phyloP scores from a whole-genome alignment of 2,888 invertebrate genomes.

The Dascillus cervinus region DNA sequence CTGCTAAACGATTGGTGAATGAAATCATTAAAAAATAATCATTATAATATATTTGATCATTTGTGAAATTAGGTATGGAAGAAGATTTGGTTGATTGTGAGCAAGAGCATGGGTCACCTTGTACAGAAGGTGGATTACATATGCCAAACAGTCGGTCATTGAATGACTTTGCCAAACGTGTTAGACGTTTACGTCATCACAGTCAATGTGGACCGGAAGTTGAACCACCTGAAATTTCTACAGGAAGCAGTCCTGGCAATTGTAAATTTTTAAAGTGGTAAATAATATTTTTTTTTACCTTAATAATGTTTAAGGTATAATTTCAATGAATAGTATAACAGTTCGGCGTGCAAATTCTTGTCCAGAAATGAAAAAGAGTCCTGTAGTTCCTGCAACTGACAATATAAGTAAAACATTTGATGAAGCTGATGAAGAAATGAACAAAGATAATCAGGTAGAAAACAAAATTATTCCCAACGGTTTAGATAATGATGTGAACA shows the following conservation, averaged over 20 bases:
- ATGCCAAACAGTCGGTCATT: conserved; percentile 52
- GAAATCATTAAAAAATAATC: no score
- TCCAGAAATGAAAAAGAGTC: conserved; percentile 50
- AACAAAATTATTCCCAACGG: conserved; percentile 3
- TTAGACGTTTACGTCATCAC: conserved; percentile 52
- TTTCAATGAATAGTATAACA: conserved; percentile 35
- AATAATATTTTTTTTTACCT: no score
- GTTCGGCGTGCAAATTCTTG: conserved; percentile 59
- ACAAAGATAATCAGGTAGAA: conserved; percentile 9
- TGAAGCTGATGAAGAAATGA: conserved; percentile 38
- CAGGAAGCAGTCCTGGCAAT: conserved; percentile 44
- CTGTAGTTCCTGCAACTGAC: conserved; percentile 21
- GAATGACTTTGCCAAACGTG: conserved; percentile 49
- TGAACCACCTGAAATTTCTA: conserved; percentile 31
- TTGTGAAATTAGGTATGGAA: conserved; percentile 16
- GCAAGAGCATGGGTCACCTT: conserved; percentile 47
- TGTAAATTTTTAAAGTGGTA: conserved; percentile 22
- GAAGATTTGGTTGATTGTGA: conserved; percentile 38
- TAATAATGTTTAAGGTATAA: not conserved
- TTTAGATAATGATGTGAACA: conserved; percentile 2
- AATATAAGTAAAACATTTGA: conserved; percentile 31
- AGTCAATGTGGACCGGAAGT: conserved; percentile 55
- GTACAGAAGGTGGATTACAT: conserved; percentile 52
- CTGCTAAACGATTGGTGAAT: no score
- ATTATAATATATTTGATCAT: not conserved